Evolutionary conservation across 2,888 invertebrate species (phyloP).

Genomic region (Polyommatus icarus): DNA sequence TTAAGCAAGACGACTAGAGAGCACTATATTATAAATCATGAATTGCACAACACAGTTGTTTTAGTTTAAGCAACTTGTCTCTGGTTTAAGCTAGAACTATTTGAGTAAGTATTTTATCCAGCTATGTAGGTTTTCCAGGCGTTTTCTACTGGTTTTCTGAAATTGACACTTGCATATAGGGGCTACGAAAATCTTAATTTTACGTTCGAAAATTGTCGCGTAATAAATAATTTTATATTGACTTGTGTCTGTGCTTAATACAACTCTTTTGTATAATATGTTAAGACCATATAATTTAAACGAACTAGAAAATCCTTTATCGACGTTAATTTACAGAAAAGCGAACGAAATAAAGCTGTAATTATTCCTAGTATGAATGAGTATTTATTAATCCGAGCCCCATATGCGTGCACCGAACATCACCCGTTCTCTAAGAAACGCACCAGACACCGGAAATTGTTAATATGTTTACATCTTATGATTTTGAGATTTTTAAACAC

Average conservation of each 20-base stretch:
- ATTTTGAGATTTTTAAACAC: background rate
- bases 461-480: slow-evolving; percentile 1
- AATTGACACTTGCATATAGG: background rate
- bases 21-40: background rate
- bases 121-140: no score
- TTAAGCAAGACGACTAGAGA: background rate
- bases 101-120: no score
- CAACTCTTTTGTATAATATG: no score
- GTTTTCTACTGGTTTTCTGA: background rate
- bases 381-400: slow-evolving; percentile 1
- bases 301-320: background rate
- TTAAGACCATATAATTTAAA: background rate
- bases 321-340: background rate
- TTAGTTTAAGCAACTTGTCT: no score
- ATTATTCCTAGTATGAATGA: background rate
- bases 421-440: slow-evolving; percentile 11
- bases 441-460: slow-evolving; percentile 8
- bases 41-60: no score
- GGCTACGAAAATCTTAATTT: background rate
- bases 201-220: no score
- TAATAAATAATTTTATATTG: no score
- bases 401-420: background rate
- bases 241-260: no score
- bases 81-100: no score
- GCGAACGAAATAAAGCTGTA: background rate